Evolutionary conservation across 2,797 vertebrate genomes (phyloP).

Genomic region (Enteromius thamalakanensis): DNA sequence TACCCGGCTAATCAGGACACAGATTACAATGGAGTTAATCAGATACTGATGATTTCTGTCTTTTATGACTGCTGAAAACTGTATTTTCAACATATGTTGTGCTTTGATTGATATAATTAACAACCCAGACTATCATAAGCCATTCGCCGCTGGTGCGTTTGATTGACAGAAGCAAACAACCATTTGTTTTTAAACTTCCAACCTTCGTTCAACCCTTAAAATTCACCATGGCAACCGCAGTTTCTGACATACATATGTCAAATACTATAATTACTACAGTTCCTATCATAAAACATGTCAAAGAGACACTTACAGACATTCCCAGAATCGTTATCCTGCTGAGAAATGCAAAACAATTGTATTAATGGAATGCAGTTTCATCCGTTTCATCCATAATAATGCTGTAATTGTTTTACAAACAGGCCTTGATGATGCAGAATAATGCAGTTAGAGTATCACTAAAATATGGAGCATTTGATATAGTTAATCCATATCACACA

Average conservation of each 20-base stretch:
- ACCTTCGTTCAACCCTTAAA: neutral
- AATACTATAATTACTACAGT: neutral
- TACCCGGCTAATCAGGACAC: neutral
- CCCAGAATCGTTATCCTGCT: neutral
- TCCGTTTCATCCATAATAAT: neutral
- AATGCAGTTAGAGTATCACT: neutral
- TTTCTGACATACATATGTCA: neutral
- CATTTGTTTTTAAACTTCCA: neutral
- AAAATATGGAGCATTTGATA: neutral
- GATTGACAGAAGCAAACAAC: neutral
- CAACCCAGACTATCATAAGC: neutral
- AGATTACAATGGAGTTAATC: conserved; percentile 20
- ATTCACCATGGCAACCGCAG: neutral
- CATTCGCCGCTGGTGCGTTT: neutral
- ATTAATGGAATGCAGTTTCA: neutral
- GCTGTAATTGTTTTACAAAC: neutral
- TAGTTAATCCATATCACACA: neutral
- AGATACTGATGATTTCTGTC: conserved; percentile 6
- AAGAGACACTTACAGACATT: neutral
- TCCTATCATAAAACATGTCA: neutral
- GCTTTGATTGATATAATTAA: neutral
- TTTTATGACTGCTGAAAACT: neutral
- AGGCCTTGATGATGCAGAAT: neutral
- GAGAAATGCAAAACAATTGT: neutral
- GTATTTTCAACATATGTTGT: neutral